Percentiles rank a stretch among this genome's conserved stretches.
Conservation (phyloP, 2,113 vertebrate species). For the Seriola rivoliana region DNA sequence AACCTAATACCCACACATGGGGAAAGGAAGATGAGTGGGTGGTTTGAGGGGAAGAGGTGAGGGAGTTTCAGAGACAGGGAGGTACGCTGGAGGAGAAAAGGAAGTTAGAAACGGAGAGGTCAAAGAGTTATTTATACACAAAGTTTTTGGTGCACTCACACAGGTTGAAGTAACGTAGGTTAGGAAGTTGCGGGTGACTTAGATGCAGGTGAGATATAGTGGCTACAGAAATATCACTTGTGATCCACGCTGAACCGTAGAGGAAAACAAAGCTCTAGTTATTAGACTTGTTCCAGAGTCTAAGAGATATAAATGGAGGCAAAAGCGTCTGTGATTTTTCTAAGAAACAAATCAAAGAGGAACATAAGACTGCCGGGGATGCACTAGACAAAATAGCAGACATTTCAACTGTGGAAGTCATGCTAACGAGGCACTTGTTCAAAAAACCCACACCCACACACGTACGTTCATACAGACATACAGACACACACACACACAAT, state of each 20-base stretch:
- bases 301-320: slow-evolving; percentile 36
- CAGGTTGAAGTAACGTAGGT: slow-evolving; percentile 26
- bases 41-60: slow-evolving; percentile 69
- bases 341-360: slow-evolving; percentile 41
- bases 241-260: neutral
- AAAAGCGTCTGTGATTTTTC: slow-evolving; percentile 17
- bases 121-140: slow-evolving; percentile 59
- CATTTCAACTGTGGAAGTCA: slow-evolving; percentile 48
- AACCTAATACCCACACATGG: slow-evolving; percentile 73
- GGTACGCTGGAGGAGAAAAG: slow-evolving; percentile 28
- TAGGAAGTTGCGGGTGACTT: slow-evolving; percentile 10
- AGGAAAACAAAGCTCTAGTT: slow-evolving; percentile 29
- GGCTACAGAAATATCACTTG: slow-evolving; percentile 29
- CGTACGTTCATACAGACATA: slow-evolving; percentile 10
- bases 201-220: slow-evolving; percentile 3
- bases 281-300: neutral
- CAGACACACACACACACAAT: slow-evolving; percentile 42
- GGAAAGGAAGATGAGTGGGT: slow-evolving; percentile 64
- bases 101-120: slow-evolving; percentile 50
- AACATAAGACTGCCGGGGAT: slow-evolving; percentile 9
- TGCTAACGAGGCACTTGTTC: slow-evolving; percentile 65
- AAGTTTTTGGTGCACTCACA: slow-evolving; percentile 33
- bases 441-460: slow-evolving; percentile 48
- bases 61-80: slow-evolving; percentile 39
- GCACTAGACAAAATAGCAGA: slow-evolving; percentile 17